Evolutionary conservation across 2,797 vertebrate genomes (phyloP), one percentile per base, ranked within the genome.

Genomic region (Phalloptychus januarius): DNA sequence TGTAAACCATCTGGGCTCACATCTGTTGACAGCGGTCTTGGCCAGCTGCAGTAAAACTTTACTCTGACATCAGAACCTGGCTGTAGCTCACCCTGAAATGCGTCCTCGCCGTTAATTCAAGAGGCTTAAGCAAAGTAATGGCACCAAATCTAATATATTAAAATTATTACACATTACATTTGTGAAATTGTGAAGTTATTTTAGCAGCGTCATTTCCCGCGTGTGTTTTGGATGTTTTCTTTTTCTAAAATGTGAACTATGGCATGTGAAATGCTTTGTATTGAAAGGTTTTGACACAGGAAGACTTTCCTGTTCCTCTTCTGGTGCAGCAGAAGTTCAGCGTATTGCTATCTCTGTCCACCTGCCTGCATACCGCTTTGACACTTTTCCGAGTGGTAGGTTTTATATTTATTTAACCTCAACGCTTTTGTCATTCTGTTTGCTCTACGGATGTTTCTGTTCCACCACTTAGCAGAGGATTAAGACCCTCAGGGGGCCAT

Each of bases 1-100:
- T 85, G 84, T 85, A 91, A 93, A 93, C 86, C 90, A 92, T 93
- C 90, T 93, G 91, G 85, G 85, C 79, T 54, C 87, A 86, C 89
- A 88, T 92, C 90, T 94, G 91, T 85, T 83, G 79, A 85, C 83
- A 63, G 81, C 85, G 80, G 75, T 85, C 80, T 86, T 77, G 79
- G 82, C 77, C 89, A 85, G 82, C 83, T 84, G 88, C 86, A 81
- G 72, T 74, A 79, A 77, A 89, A 83, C 71, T 73, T 80, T 85
- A 42, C 74, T 89, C 73, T 80, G 81, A 85, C 83, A 81, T 72
- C 63, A 84, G 72, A 75, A 76, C 50, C 72, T 76, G 80, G 81
- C 69, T 67, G 2, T 1, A 25, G n/a, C 33, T 0, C 8, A 78
- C 7, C 48, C 48, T 72, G 15, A 54, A 50, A 48, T 44, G 77